These are phyloP conservation scores for Drosophila rhopaloa DNA, from an alignment of 1,140 invertebrate genomes.

Conservation along the genomic window DNA sequence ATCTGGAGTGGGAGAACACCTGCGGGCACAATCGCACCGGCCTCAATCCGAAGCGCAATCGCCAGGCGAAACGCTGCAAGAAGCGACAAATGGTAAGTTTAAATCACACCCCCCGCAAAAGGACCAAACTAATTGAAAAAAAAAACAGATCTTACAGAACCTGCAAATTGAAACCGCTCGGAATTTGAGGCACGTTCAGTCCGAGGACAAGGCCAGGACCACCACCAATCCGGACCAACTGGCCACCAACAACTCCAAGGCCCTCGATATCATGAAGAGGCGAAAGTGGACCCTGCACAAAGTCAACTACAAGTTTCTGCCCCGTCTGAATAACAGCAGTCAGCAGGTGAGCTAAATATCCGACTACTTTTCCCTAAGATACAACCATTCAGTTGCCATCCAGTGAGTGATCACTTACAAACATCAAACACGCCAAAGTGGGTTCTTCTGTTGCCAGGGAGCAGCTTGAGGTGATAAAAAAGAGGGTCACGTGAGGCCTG, in stretches of 20 bases:
- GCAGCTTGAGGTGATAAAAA: conserved; percentile 20
- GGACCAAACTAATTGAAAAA: too few relatives aligned
- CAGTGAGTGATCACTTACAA: conserved; percentile 5
- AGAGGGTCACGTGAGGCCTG: conserved; percentile 52
- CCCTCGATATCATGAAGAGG: conserved; percentile 34
- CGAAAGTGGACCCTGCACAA: conserved; percentile 19
- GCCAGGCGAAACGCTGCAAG: conserved; percentile 26
- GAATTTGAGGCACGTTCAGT: conserved; percentile 28
- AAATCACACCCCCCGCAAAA: too few relatives aligned
- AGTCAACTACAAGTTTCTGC: conserved; percentile 52
- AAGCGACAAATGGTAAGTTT: conserved; percentile 46
- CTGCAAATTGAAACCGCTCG: conserved; percentile 37
- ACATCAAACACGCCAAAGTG: conserved; percentile 6
- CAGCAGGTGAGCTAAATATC: conserved; percentile 23
- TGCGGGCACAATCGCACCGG: conserved; percentile 42
- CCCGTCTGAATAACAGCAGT: conserved; percentile 23
- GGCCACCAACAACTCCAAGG: conserved; percentile 23
- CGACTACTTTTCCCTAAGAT: neutral
- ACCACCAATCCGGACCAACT: conserved; percentile 1
- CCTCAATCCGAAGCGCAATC: conserved; percentile 1
- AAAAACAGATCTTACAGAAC: conserved; percentile 33
- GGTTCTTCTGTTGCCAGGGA: conserved; percentile 39
- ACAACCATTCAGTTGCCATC: too few relatives aligned
- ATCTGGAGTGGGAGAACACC: conserved; percentile 57
- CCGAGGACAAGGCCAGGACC: conserved; percentile 20